Evolutionary conservation across 2,113 vertebrate species (phyloP).

Genomic region (Lophura nycthemera): DNA sequence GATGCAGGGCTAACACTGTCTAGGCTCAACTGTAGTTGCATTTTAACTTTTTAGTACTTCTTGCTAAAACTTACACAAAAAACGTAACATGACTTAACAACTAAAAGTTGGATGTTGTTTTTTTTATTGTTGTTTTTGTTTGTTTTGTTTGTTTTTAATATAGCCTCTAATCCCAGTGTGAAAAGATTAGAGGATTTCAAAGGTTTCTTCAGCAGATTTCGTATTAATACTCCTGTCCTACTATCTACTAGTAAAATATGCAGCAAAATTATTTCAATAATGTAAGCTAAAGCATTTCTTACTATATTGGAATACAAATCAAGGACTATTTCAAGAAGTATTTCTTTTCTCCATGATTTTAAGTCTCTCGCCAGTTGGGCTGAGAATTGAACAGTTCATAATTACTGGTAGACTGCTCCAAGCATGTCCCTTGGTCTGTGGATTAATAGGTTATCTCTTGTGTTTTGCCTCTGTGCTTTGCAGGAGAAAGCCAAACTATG

Average conservation of each 20-base stretch:
- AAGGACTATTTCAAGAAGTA: constrained; percentile 27
- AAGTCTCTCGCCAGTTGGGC: constrained; percentile 14
- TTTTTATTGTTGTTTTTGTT: background rate
- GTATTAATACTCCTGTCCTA: background rate
- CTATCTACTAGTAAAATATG: constrained; percentile 33
- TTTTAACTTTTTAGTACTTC: background rate
- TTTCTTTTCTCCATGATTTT: constrained; percentile 33
- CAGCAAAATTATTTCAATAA: constrained; percentile 2
- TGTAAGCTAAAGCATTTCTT: constrained; percentile 22
- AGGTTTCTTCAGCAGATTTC: constrained; percentile 32
- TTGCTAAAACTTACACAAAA: background rate
- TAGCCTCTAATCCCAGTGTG: background rate
- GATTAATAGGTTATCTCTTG: constrained; percentile 15
- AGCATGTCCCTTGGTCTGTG: constrained; percentile 42
- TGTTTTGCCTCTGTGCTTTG: constrained; percentile 14
- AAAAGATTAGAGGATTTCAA: constrained; percentile 25
- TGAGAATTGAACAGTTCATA: constrained; percentile 30
- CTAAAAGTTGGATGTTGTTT: background rate
- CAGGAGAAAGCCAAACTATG: constrained; percentile 26
- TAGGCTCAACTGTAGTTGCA: background rate
- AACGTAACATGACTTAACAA: background rate
- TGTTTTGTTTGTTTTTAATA: background rate
- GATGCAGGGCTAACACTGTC: background rate
- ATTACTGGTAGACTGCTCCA: constrained; percentile 31
- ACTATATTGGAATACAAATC: constrained; percentile 2